Evolutionary conservation across 2,888 invertebrate genomes (phyloP).

Genomic region (Drosophila formosana): DNA sequence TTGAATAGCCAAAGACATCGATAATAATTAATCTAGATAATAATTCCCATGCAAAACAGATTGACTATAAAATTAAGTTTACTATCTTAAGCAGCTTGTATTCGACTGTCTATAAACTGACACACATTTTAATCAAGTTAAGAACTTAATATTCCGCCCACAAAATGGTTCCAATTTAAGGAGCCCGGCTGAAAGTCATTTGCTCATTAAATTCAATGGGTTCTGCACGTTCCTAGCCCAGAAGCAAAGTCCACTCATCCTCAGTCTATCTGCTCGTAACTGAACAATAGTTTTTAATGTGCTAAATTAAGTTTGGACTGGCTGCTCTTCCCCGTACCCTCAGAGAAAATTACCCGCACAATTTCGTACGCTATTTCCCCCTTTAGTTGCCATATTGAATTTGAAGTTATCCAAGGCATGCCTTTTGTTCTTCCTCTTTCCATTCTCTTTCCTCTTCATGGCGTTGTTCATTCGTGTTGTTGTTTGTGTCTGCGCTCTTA

Average conservation of each 20-base stretch:
- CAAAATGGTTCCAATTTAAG: constrained; percentile 40
- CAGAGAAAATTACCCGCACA: constrained; percentile 56
- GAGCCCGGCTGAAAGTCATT: constrained; percentile 44
- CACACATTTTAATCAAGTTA: constrained; percentile 43
- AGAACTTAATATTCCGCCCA: constrained; percentile 44
- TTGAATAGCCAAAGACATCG: not conserved
- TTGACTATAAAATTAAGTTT: not conserved
- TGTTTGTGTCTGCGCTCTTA: constrained; percentile 62
- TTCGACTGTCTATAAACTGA: constrained; percentile 3
- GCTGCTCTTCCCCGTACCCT: constrained; percentile 20
- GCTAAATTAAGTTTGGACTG: constrained; percentile 71
- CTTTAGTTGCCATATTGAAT: constrained; percentile 50
- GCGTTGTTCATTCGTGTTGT: constrained; percentile 25
- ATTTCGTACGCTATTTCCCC: constrained; percentile 35
- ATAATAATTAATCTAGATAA: not conserved
- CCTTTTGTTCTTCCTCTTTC: constrained; percentile 42
- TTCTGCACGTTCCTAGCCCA: constrained; percentile 56
- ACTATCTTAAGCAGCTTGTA: constrained; percentile 2
- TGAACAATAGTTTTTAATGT: constrained; percentile 76
- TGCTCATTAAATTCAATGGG: constrained; percentile 69
- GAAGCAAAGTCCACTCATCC: constrained; percentile 19
- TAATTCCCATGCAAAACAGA: constrained; percentile 1
- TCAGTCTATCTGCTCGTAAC: constrained; percentile 23
- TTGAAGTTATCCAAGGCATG: constrained; percentile 54
- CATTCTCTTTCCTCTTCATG: not conserved